phyloP scores from a whole-genome alignment of 2,113 vertebrate genomes.

The Gymnogyps californianus region DNA sequence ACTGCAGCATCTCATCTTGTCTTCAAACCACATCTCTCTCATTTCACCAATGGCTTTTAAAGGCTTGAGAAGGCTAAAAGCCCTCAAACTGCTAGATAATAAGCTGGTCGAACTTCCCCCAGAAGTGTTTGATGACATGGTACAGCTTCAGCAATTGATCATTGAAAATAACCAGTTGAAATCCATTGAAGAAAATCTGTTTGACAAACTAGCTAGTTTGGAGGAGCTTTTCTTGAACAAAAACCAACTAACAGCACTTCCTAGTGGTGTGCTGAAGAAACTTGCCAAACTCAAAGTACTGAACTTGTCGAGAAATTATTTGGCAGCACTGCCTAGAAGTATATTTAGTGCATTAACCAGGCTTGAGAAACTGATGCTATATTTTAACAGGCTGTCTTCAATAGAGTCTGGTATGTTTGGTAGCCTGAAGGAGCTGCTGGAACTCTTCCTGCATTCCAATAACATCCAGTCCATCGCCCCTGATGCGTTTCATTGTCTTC shows the following conservation, averaged over 20 bases:
- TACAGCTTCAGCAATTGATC: conserved; percentile 74
- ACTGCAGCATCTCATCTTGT: conserved; percentile 75
- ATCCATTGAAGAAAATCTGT: conserved; percentile 58
- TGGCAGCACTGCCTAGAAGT: conserved; percentile 72
- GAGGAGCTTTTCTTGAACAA: conserved; percentile 73
- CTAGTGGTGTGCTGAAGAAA: conserved; percentile 63
- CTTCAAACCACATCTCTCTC: conserved; percentile 69
- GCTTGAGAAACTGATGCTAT: conserved; percentile 74
- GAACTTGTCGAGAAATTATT: conserved; percentile 79
- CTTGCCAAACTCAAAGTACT: conserved; percentile 74
- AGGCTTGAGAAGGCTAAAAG: conserved; percentile 70
- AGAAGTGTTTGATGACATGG: conserved; percentile 70
- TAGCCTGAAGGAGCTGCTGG: conserved; percentile 70
- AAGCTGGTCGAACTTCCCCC: conserved; percentile 71
- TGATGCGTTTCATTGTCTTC: conserved; percentile 75
- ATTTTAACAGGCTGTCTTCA: conserved; percentile 74
- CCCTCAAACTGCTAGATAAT: conserved; percentile 77
- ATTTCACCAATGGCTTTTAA: conserved; percentile 79
- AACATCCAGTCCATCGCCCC: conserved; percentile 71
- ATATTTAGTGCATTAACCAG: conserved; percentile 74
- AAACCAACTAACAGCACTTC: conserved; percentile 72
- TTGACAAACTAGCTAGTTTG: conserved; percentile 71
- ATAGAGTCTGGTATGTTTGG: conserved; percentile 75
- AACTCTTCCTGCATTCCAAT: conserved; percentile 78
- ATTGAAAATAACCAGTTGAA: conserved; percentile 76